Evolutionary conservation across 64 coral and sea anemone species (phyloP).

Genomic region (Montipora efflorescens): DNA sequence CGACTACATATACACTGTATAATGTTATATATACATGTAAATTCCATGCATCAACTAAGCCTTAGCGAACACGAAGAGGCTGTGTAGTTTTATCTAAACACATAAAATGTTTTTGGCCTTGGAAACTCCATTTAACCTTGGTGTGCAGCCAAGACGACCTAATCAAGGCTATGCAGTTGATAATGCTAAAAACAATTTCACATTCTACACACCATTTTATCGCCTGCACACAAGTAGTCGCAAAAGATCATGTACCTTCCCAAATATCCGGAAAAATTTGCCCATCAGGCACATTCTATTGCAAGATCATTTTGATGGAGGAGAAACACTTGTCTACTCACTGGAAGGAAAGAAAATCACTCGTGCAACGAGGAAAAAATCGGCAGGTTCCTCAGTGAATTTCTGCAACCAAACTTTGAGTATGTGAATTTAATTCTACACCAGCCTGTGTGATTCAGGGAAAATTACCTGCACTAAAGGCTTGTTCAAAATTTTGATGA

Average conservation of each 20-base stretch:
- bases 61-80: too few species aligned
- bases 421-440: neutral
- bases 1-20: neutral
- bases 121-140: constrained; percentile 51
- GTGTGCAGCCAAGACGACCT: constrained; percentile 37
- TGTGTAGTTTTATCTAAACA: neutral
- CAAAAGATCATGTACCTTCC: constrained; percentile 37
- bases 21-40: neutral
- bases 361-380: neutral
- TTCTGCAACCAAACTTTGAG: neutral
- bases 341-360: constrained; percentile 36
- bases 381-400: neutral
- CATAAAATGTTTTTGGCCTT: constrained; percentile 39
- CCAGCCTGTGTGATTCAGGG: too few species aligned
- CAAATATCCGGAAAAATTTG: constrained; percentile 2
- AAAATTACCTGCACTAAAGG: too few species aligned
- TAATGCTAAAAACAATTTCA: constrained; percentile 59
- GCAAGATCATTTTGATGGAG: constrained; percentile 17
- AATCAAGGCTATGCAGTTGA: constrained; percentile 50
- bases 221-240: neutral
- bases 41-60: neutral
- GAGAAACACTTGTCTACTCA: constrained; percentile 15
- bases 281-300: constrained; percentile 18
- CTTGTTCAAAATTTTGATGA: neutral
- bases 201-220: constrained; percentile 39